phyloP scores from a whole-genome alignment of 1,140 invertebrate species.

The Drosophila nigrodunni region DNA sequence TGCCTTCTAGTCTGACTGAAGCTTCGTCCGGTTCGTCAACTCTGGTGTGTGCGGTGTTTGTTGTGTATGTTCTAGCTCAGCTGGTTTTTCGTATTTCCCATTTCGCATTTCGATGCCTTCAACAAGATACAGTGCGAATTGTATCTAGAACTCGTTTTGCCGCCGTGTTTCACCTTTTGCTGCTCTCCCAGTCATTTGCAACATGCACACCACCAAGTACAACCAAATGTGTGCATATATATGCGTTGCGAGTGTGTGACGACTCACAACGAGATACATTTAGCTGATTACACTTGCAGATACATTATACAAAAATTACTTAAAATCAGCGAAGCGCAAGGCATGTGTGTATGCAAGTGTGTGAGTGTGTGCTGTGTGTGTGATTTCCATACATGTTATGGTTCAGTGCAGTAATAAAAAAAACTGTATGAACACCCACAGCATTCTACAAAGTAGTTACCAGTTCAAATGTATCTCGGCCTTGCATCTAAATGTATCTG shows the following conservation, averaged over 20 bases:
- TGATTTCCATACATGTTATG: conserved; percentile 59
- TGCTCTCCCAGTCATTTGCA: conserved; percentile 77
- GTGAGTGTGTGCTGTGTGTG: conserved; percentile 10
- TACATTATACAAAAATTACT: conserved; percentile 72
- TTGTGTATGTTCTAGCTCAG: conserved; percentile 70
- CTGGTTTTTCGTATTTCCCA: conserved; percentile 53
- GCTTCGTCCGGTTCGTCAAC: conserved; percentile 27
- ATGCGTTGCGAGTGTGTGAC: conserved; percentile 40
- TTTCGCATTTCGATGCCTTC: conserved; percentile 59
- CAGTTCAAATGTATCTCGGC: conserved; percentile 31
- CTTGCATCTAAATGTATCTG: conserved; percentile 28
- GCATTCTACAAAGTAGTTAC: conserved; percentile 13
- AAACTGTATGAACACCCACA: conserved; percentile 7
- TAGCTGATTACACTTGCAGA: conserved; percentile 72
- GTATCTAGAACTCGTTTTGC: conserved; percentile 74
- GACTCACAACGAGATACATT: conserved; percentile 44
- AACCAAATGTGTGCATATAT: conserved; percentile 21
- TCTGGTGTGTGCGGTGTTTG: conserved; percentile 12
- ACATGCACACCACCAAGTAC: conserved; percentile 71
- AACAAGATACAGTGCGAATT: conserved; percentile 55
- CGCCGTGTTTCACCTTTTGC: conserved; percentile 37
- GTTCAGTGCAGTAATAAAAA: conserved; percentile 54
- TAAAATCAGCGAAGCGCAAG: conserved; percentile 68
- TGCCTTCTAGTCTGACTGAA: conserved; percentile 6
- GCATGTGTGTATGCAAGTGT: not conserved